Evolutionary conservation across 2,888 invertebrate genomes (phyloP).

Genomic region (Syrphus vitripennis): DNA sequence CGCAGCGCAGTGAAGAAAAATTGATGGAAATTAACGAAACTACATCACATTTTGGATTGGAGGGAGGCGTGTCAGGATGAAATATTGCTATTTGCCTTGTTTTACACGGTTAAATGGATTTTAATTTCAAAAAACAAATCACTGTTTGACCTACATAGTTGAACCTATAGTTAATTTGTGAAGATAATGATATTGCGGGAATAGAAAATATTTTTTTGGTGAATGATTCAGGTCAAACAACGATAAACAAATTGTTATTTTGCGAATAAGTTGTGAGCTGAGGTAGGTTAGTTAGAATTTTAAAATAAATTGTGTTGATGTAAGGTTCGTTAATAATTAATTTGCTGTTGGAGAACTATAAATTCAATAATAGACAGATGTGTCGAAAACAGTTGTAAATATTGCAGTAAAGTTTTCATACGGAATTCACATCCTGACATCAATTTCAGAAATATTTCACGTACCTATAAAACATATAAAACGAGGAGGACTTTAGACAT

Average conservation of each 20-base stretch:
- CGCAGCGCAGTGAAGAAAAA: neutral
- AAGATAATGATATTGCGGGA: neutral
- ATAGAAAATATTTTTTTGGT: neutral
- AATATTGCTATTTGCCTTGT: slow-evolving; percentile 63
- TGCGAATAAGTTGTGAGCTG: neutral
- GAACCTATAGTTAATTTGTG: slow-evolving; percentile 1
- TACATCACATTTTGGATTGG: slow-evolving; percentile 29
- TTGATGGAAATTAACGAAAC: slow-evolving; percentile 13
- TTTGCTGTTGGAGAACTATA: too few relatives aligned
- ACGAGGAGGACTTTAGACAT: too few relatives aligned
- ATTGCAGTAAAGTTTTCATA: too few relatives aligned
- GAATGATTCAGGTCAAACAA: neutral
- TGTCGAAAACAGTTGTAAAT: too few relatives aligned
- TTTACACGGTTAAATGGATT: slow-evolving; percentile 58
- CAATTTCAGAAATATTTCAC: too few relatives aligned
- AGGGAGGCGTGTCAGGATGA: slow-evolving; percentile 57
- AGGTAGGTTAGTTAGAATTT: neutral
- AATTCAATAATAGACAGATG: too few relatives aligned
- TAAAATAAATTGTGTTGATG: neutral
- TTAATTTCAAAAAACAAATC: slow-evolving; percentile 58
- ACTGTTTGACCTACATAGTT: slow-evolving; percentile 37
- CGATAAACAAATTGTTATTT: neutral
- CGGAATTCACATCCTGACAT: too few relatives aligned
- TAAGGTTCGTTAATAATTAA: neutral
- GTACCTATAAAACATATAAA: too few relatives aligned